Base-by-base conservation (phyloP, 30 jellyfish, hydroid and myxozoan species). In the Catostylus mosaicus region DNA sequence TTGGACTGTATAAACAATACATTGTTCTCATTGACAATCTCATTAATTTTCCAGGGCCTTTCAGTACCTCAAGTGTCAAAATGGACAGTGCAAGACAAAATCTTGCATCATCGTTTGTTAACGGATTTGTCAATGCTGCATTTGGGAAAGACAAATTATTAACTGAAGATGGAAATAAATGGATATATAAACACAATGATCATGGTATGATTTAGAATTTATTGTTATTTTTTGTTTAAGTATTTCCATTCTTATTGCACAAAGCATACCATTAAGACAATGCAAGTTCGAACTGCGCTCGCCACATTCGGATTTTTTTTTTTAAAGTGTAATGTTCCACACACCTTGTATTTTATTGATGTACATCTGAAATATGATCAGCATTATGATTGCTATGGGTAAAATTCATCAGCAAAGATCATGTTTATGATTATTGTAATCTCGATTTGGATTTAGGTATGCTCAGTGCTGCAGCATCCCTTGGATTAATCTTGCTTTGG, bases 21-120 rank as follows among this genome's bases (percentile, higher is more conserved):
- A n/a, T n/a, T n/a, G n/a, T n/a, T n/a, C n/a, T n/a, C n/a, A n/a
- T n/a, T n/a, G n/a, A n/a, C n/a, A n/a, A n/a, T n/a, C n/a, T 48
- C 22, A 23, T 78, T 10, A 32, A 4, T 27, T 37, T 59, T 35
- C 3, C 47, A 88, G 97, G 97, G 40, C 97, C 99, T 1, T 94
- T 87, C 82, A 88, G 97, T 45, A 76, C 99, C 20, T 88, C 97
- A 0, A 80, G 97, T 62, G 99, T 94, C 27, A 94, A 96, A 54
- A 72, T 94, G 91, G 99, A 94, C 95, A 94, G 99, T 73, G 99
- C 99, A 14, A 70, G 97, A 57, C 99, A 94, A 86, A 94, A 94
- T 59, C 79, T 95, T 0, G 99, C 99, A 45, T 95, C 99, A 6
- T 89, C 99, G 7, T 95, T 95, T 67, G 99, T 95, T 23, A 89